Conservation (phyloP, 2,797 vertebrate genomes). For the Sebastes iracundus region DNA sequence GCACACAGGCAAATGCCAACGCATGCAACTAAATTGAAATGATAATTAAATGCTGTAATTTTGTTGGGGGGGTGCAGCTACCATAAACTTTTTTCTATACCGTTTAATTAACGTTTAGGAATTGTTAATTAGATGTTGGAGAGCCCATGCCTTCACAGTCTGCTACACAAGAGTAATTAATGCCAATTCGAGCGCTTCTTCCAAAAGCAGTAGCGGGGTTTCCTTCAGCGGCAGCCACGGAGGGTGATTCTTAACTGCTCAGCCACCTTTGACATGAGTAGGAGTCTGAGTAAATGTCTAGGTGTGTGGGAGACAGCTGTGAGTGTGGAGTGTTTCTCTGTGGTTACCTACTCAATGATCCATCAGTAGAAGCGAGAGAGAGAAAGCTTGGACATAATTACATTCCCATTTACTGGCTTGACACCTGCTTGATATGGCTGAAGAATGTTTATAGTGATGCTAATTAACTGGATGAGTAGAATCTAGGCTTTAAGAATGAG, state of each 20-base stretch:
- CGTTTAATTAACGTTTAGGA: slow-evolving; percentile 71
- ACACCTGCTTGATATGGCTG: slow-evolving; percentile 43
- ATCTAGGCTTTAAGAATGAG: slow-evolving; percentile 21
- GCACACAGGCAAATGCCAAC: slow-evolving; percentile 33
- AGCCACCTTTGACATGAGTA: slow-evolving; percentile 31
- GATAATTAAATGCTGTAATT: slow-evolving; percentile 68
- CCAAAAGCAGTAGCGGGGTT: slow-evolving; percentile 1
- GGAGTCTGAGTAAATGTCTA: slow-evolving; percentile 5
- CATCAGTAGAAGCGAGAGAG: slow-evolving; percentile 14
- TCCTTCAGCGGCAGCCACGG: slow-evolving; percentile 2
- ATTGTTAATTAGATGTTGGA: slow-evolving; percentile 69
- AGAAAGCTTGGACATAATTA: slow-evolving; percentile 45
- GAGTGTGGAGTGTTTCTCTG: slow-evolving; percentile 14
- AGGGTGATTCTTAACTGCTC: slow-evolving; percentile 38
- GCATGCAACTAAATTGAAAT: slow-evolving; percentile 40
- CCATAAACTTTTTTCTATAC: slow-evolving; percentile 50
- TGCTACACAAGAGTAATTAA: slow-evolving; percentile 75
- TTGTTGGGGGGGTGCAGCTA: slow-evolving; percentile 30
- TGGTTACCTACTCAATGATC: slow-evolving; percentile 34
- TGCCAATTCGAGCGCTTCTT: slow-evolving; percentile 62
- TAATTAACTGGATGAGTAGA: slow-evolving; percentile 50
- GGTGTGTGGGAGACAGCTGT: neutral
- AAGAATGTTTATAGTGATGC: slow-evolving; percentile 56
- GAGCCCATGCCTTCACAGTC: slow-evolving; percentile 64
- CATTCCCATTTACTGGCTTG: slow-evolving; percentile 38